These are phyloP conservation scores for Pedetes capensis DNA, from an alignment of 2,113 vertebrate genomes.

Conservation along the genomic window DNA sequence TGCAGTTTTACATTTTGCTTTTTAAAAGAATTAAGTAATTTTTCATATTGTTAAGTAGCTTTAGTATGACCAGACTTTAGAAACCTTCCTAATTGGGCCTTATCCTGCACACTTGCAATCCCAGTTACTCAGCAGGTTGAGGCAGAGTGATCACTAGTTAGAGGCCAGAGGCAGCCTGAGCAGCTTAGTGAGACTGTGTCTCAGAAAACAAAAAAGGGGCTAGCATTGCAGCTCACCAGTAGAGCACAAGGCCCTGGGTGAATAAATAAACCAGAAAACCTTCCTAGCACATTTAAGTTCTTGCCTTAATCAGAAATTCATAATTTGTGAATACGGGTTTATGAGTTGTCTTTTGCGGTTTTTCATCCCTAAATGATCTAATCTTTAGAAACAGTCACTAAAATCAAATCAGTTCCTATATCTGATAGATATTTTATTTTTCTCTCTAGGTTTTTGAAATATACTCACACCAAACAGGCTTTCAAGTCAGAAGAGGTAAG, in stretches of 20 bases:
- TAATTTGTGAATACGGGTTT: slow-evolving; percentile 4
- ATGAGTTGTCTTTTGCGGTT: slow-evolving; percentile 5
- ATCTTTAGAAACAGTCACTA: slow-evolving; percentile 31
- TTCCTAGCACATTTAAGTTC: slow-evolving; percentile 11
- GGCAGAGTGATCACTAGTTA: too few species aligned
- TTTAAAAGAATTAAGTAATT: slow-evolving; percentile 22
- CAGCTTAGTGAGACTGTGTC: too few species aligned
- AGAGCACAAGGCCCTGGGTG: too few species aligned
- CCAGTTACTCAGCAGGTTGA: too few species aligned
- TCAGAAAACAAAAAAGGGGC: too few species aligned
- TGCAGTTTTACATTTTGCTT: not conserved
- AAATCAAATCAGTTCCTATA: not conserved
- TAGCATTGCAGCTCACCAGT: too few species aligned
- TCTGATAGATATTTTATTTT: slow-evolving; percentile 63
- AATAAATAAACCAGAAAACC: too few species aligned
- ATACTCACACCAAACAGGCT: slow-evolving; percentile 97
- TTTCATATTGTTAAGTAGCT: slow-evolving; percentile 1
- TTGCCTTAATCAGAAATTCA: slow-evolving; percentile 31
- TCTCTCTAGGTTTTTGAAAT: slow-evolving; percentile 93
- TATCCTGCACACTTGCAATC: too few species aligned
- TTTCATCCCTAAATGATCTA: not conserved
- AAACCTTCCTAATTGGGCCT: slow-evolving; percentile 2
- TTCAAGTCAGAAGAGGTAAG: slow-evolving; percentile 98
- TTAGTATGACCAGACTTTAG: not conserved
- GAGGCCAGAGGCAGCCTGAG: too few species aligned